Conservation (phyloP, 1,140 invertebrate species). For the Cherax quadricarinatus region DNA sequence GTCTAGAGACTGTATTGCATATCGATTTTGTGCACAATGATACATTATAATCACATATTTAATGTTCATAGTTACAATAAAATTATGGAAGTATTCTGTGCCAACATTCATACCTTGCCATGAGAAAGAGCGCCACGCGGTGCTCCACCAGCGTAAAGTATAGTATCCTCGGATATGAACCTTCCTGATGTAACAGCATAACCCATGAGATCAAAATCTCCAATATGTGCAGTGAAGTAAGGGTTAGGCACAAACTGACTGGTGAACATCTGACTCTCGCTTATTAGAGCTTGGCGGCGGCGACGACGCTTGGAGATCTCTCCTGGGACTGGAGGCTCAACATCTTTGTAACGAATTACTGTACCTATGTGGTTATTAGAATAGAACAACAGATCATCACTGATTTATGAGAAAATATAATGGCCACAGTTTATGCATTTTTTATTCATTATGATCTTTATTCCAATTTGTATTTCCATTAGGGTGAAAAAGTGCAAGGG, state of each 20-base stretch:
- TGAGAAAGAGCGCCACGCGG: constrained; percentile 77
- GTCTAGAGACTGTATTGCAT: too few species aligned
- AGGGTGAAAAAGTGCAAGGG: too few species aligned
- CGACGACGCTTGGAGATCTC: not conserved
- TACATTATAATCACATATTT: too few species aligned
- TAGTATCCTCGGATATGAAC: constrained; percentile 76
- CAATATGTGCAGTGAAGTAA: constrained; percentile 49
- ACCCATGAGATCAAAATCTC: constrained; percentile 74
- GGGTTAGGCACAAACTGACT: constrained; percentile 70
- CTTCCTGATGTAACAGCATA: constrained; percentile 80
- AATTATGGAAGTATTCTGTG: too few species aligned
- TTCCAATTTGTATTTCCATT: too few species aligned
- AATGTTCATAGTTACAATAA: too few species aligned
- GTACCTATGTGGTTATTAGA: constrained; percentile 12
- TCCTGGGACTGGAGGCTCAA: not conserved
- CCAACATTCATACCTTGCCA: constrained; percentile 76
- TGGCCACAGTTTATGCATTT: too few species aligned
- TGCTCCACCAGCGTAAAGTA: constrained; percentile 79
- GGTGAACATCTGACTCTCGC: not conserved
- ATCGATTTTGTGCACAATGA: too few species aligned
- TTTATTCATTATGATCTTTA: too few species aligned
- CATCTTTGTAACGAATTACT: constrained; percentile 37
- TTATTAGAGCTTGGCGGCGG: not conserved
- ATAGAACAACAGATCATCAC: not conserved
- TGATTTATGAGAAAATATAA: not conserved